Evolutionary conservation across 2,888 invertebrate genomes (phyloP), one percentile per base, ranked within the genome.

Genomic region (Cremastobaeus sp.): DNA sequence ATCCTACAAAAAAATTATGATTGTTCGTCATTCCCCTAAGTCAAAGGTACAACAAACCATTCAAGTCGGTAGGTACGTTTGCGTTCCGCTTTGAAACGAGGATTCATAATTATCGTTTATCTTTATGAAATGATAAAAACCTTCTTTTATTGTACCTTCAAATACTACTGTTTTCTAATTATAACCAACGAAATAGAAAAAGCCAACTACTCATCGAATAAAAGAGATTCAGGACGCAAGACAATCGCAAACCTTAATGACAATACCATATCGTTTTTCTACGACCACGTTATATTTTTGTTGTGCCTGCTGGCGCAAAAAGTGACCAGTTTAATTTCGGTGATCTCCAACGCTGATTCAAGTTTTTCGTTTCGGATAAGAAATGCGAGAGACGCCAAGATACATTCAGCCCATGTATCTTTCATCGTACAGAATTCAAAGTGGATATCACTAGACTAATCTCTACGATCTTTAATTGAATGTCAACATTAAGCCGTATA

Each of bases 401-500:
- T 65, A 60, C 45, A 64, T 57, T 12, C 18, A n/a, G 14, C 21
- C 21, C 8, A 21, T 30, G 62, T 62, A 54, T 50, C 48, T 62
- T 45, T 62, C 28, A 65, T 32, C 65, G 59, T 45, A 59, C 59
- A 45, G 52, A 59, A 54, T 64, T 72, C 59, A 30, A 18, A 37
- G 28, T 20, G 20, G 18, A 41, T 54, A 34, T 30, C 17, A 64
- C 75, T 75, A 75, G 17, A 17, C 76, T 78, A 77, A 71, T 76
- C 60, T 70, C 77, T 78, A 78, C 70, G 11, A 39, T 45, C 59
- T 50, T 59, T 20, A 60, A 66, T 69, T 54, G 50, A 71, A 62
- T 74, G 65, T 71, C 71, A 76, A 76, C 71, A 76, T 72, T 66
- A 77, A 75, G 75, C 70, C 77, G 66, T 76, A 76, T 76, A 78